phyloP scores from a whole-genome alignment of 2,888 invertebrate genomes.

The Saturnia pavonia region DNA sequence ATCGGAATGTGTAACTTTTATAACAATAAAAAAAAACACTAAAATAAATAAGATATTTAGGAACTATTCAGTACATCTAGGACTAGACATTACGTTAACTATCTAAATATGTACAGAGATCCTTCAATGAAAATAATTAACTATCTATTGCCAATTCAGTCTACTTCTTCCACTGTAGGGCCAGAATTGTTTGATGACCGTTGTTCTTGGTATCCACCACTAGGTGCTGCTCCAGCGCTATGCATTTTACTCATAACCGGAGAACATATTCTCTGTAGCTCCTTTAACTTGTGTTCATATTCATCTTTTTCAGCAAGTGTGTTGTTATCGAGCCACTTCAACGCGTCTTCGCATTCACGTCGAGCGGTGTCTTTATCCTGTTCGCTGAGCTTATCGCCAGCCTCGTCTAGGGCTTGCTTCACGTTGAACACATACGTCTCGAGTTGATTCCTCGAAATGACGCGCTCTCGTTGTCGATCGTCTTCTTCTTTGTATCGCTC shows the following conservation, averaged over 20 bases:
- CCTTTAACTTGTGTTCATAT: conserved; percentile 82
- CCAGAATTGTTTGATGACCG: conserved; percentile 37
- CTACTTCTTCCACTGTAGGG: conserved; percentile 62
- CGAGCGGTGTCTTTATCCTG: conserved; percentile 83
- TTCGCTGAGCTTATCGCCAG: conserved; percentile 82
- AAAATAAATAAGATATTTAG: neutral
- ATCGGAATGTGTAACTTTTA: neutral
- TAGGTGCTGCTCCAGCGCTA: conserved; percentile 65
- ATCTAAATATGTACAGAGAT: neutral
- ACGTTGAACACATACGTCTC: conserved; percentile 87
- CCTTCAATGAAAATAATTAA: neutral
- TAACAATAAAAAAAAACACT: neutral
- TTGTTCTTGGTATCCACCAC: conserved; percentile 35
- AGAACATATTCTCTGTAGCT: conserved; percentile 81
- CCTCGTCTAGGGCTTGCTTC: conserved; percentile 85
- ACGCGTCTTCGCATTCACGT: conserved; percentile 80
- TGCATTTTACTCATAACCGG: conserved; percentile 82
- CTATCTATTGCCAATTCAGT: conserved; percentile 24
- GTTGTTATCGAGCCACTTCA: conserved; percentile 88
- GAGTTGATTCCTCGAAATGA: conserved; percentile 86
- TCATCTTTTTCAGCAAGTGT: conserved; percentile 84
- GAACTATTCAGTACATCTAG: neutral
- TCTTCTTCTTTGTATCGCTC: conserved; percentile 88
- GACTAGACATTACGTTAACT: neutral
- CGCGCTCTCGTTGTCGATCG: conserved; percentile 84